A percentile compares a stretch with the other conserved stretches of the same genome.
Evolutionary conservation across 2,888 invertebrate genomes (phyloP).

Genomic region (Protonemura montana): DNA sequence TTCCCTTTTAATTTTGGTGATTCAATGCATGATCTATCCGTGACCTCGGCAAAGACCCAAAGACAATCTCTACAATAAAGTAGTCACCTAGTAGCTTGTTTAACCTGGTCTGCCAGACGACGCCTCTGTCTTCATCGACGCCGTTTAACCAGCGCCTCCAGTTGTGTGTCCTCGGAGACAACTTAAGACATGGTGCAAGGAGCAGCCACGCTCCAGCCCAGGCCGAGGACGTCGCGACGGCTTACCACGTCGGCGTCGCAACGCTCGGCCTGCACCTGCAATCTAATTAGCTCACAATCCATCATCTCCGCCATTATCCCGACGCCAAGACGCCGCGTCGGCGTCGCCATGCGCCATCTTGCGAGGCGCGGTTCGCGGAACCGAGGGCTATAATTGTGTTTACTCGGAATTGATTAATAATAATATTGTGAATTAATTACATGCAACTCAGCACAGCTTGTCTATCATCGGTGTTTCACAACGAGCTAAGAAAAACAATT

Average conservation of each 20-base stretch:
- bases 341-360: background rate
- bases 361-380: background rate
- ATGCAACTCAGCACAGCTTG: background rate
- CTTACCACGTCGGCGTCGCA: background rate
- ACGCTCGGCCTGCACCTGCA: background rate
- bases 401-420: constrained; percentile 19
- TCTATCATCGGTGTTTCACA: background rate
- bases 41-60: too few species aligned
- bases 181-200: too few species aligned
- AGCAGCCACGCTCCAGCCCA: background rate
- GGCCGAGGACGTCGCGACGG: background rate
- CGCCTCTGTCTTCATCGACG: too few species aligned
- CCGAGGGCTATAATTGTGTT: background rate
- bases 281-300: constrained; percentile 20
- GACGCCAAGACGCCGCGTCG: background rate
- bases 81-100: too few species aligned
- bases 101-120: too few species aligned
- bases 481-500: background rate
- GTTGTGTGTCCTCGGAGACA: too few species aligned
- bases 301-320: constrained; percentile 14
- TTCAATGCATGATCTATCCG: too few species aligned
- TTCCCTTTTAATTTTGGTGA: too few species aligned
- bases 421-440: constrained; percentile 29
- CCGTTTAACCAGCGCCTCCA: too few species aligned
- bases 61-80: too few species aligned